Evolutionary conservation across 2,888 invertebrate species (phyloP), one percentile per base, ranked within the genome.

Genomic region (Thelaira solivaga): DNA sequence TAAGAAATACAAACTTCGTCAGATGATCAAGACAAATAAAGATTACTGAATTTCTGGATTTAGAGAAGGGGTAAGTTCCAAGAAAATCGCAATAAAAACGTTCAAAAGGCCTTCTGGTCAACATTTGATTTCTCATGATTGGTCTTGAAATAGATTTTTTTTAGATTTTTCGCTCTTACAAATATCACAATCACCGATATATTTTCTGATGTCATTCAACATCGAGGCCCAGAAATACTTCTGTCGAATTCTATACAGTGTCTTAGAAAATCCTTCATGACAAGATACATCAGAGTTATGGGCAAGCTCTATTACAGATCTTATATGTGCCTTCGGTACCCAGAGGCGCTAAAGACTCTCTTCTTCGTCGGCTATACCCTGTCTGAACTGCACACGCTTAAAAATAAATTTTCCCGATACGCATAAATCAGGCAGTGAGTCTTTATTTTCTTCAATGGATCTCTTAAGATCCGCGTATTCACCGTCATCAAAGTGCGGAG

Each of bases 161-260:
- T 3, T 3, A 11, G 34, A 4, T 10, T 34, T 34, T 1, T n/a
- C 4, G 11, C 34, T 11, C 11, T 34, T 43, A 10, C 20, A 22
- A 2, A 6, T 43, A 1, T 43, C 43, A 11, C 43, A 43, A 1
- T 43, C 22, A 2, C 22, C 11, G 3, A 43, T 22, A 43, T 22
- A 22, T 0, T 7, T 10, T 43, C 47, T 68, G 13, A 68, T 26
- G 6, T 67, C 55, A 1, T 1, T 43, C 1, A 10, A 24, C 69
- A 59, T 69, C 5, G 69, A 24, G 6, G 59, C 45, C 67, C 59
- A 69, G 26, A 49, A 69, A 26, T 69, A 69, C 13, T 57, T 69
- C 36, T 57, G 57, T 1, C 57, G 47, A 13, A 68, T 36, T 34
- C 43, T 31, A 1, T 13, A 24, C 10, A 69, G 20, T 11, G 69